Conservation (phyloP, 2,888 invertebrate species). For the Drosophila pseudotakahashii region DNA sequence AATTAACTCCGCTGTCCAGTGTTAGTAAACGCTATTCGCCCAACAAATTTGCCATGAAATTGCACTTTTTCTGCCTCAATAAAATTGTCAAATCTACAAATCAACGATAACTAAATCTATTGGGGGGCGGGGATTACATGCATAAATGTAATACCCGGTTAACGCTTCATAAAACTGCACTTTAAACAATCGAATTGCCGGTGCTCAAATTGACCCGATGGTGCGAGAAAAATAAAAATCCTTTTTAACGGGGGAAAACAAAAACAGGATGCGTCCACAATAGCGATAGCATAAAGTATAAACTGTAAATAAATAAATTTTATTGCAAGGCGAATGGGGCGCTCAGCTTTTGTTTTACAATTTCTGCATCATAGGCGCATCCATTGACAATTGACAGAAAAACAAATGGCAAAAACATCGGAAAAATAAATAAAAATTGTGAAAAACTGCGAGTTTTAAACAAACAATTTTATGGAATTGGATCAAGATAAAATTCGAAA, state of each 20-base stretch:
- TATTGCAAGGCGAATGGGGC: conserved; percentile 27
- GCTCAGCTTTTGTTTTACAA: conserved; percentile 21
- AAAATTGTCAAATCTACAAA: conserved; percentile 74
- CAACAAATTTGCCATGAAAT: conserved; percentile 69
- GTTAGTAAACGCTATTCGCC: conserved; percentile 35
- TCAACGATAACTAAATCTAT: conserved; percentile 63
- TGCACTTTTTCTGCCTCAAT: conserved; percentile 65
- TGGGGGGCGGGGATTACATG: conserved; percentile 20
- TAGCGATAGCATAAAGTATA: conserved; percentile 28
- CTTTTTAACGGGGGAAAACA: conserved; percentile 49
- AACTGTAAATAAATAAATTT: conserved; percentile 31
- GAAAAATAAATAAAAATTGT: conserved; percentile 9
- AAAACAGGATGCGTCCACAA: conserved; percentile 71
- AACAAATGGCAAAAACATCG: conserved; percentile 8
- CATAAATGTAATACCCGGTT: conserved; percentile 64
- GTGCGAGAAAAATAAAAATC: conserved; percentile 29
- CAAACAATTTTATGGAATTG: neutral
- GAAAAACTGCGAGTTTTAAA: conserved; percentile 9
- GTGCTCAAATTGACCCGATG: conserved; percentile 12
- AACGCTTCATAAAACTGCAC: conserved; percentile 75
- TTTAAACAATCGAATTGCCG: conserved; percentile 56
- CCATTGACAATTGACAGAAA: conserved; percentile 17
- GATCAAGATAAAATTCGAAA: no score
- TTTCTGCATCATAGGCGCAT: conserved; percentile 27
- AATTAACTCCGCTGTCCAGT: conserved; percentile 63